Conservation (phyloP, 2,888 invertebrate genomes). For the Pterobdella sp. region DNA sequence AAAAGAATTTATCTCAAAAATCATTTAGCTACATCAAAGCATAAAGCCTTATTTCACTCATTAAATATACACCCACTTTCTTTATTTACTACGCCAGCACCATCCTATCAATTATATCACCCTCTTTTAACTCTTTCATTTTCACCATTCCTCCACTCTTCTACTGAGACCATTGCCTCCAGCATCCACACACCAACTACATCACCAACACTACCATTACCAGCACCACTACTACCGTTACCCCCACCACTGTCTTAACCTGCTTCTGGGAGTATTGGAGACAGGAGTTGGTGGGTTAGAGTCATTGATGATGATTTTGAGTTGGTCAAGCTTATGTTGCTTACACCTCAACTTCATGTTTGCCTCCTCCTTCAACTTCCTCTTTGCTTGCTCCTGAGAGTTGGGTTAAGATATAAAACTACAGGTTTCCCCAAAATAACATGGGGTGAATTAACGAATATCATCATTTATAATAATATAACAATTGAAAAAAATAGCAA, state of each 20-base stretch:
- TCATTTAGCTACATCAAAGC: too few relatives aligned
- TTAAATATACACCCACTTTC: neutral
- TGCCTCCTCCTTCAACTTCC: conserved; percentile 43
- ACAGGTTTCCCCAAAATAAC: too few relatives aligned
- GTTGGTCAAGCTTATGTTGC: conserved; percentile 45
- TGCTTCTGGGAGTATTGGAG: too few relatives aligned
- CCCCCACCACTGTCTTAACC: conserved; percentile 37
- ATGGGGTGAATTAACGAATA: neutral
- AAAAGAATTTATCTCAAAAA: too few relatives aligned
- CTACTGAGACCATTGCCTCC: neutral
- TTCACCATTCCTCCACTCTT: neutral
- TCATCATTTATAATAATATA: neutral
- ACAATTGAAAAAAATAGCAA: neutral
- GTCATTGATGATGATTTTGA: conserved; percentile 44
- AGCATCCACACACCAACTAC: neutral
- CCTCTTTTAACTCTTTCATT: neutral
- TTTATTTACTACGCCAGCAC: neutral
- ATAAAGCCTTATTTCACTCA: neutral
- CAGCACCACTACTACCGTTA: neutral
- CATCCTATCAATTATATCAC: neutral
- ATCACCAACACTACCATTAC: neutral
- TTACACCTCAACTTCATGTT: conserved; percentile 42
- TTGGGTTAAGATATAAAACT: neutral
- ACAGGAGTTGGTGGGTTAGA: conserved; percentile 30
- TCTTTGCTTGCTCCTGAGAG: conserved; percentile 41